Conservation (phyloP, 1,140 invertebrate genomes). For the Ips typographus region DNA sequence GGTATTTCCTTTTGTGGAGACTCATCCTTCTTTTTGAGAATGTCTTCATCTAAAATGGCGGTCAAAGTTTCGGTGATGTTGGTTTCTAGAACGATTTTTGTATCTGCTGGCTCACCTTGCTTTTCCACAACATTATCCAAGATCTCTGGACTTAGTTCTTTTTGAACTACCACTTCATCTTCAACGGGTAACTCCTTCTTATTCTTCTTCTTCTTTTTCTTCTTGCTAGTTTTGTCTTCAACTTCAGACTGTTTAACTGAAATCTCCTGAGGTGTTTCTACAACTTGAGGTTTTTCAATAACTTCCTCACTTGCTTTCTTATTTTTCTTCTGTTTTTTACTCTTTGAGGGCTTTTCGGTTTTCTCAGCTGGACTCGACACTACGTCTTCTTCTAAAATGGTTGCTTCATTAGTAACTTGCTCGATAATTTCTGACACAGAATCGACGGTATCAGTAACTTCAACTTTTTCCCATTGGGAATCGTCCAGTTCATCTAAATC, state of each 20-base stretch:
- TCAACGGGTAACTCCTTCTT: no score
- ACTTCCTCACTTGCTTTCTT: slow-evolving; percentile 15
- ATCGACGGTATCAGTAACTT: background rate
- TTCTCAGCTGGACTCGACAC: background rate
- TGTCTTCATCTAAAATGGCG: slow-evolving; percentile 14
- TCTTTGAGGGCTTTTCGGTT: background rate
- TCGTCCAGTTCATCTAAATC: slow-evolving; percentile 28
- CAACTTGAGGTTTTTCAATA: background rate
- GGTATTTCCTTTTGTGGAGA: background rate
- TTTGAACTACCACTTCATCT: no score
- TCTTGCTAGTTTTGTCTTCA: background rate
- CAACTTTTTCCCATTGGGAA: slow-evolving; percentile 27
- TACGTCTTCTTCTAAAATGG: no score
- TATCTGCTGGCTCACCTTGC: background rate
- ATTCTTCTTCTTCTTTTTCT: no score
- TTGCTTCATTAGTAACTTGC: background rate
- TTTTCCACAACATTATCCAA: no score
- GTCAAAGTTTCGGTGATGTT: slow-evolving; percentile 1
- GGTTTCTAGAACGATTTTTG: background rate
- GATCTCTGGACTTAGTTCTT: no score
- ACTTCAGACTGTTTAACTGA: background rate
- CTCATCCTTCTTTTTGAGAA: slow-evolving; percentile 1
- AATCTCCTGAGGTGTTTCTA: background rate
- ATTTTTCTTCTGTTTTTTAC: slow-evolving; percentile 21
- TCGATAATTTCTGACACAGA: background rate